Evolutionary conservation across 2,888 invertebrate genomes (phyloP).

Genomic region (Troides oblongomaculatus): DNA sequence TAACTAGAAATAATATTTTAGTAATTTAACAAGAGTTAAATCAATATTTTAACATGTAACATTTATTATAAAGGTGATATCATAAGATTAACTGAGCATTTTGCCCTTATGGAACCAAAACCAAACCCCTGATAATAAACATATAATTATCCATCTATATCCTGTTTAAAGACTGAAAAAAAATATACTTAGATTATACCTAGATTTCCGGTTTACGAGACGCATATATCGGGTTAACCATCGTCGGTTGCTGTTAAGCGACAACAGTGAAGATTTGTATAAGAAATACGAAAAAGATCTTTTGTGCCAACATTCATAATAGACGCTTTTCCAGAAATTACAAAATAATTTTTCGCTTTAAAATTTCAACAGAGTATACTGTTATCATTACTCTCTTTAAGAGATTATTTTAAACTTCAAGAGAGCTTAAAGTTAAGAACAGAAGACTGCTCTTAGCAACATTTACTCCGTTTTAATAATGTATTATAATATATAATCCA

Average conservation of each 20-base stretch:
- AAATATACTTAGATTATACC: background rate
- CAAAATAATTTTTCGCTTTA: background rate
- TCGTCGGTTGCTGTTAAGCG: background rate
- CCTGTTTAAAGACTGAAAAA: background rate
- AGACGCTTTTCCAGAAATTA: background rate
- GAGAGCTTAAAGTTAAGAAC: too few relatives aligned
- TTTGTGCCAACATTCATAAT: slow-evolving; percentile 16
- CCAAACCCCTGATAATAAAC: background rate
- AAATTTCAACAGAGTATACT: background rate
- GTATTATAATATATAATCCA: background rate
- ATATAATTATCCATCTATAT: background rate
- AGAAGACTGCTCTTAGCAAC: background rate
- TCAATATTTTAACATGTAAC: too few relatives aligned
- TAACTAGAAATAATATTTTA: too few relatives aligned
- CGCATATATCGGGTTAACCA: slow-evolving; percentile 5
- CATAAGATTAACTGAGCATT: too few relatives aligned
- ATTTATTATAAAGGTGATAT: too few relatives aligned
- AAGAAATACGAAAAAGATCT: slow-evolving; percentile 11
- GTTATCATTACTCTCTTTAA: background rate
- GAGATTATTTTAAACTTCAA: too few relatives aligned
- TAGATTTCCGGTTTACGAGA: background rate
- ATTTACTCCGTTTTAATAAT: background rate
- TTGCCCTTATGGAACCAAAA: too few relatives aligned
- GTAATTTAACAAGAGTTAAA: too few relatives aligned
- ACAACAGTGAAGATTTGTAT: slow-evolving; percentile 1